A percentile compares a stretch with the other conserved stretches of the same genome.
phyloP scores from a whole-genome alignment of 2,888 invertebrate species.

The Poecilus cupreus region DNA sequence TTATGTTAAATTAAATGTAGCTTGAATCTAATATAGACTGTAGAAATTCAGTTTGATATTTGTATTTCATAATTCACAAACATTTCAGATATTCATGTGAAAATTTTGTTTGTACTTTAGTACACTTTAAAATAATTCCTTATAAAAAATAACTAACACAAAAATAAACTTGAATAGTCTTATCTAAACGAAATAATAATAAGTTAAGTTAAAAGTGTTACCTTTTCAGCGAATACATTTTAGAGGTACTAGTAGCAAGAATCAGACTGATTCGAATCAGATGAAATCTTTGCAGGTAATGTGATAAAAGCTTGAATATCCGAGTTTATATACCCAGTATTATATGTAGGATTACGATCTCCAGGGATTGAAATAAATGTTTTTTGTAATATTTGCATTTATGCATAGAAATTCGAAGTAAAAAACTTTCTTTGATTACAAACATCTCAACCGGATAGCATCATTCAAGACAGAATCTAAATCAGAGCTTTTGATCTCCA shows the following conservation, averaged over 20 bases:
- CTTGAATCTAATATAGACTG: no score
- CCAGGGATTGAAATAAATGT: slow-evolving; percentile 60
- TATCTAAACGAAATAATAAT: not conserved
- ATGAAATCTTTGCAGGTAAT: slow-evolving; percentile 52
- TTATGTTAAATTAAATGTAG: no score
- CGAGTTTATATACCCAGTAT: slow-evolving; percentile 61
- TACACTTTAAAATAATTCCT: no score
- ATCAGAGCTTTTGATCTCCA: not conserved
- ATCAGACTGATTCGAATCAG: not conserved
- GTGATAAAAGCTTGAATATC: slow-evolving; percentile 38
- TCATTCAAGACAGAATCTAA: slow-evolving; percentile 52
- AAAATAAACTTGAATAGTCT: no score
- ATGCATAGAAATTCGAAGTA: slow-evolving; percentile 62
- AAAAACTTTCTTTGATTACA: slow-evolving; percentile 62
- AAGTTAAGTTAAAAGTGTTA: not conserved
- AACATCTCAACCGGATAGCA: slow-evolving; percentile 57
- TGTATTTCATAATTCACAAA: no score
- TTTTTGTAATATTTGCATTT: slow-evolving; percentile 63
- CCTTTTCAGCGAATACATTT: slow-evolving; percentile 54
- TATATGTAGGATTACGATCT: slow-evolving; percentile 57
- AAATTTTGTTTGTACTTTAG: no score
- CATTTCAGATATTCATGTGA: no score
- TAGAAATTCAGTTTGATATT: no score
- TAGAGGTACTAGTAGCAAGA: not conserved
- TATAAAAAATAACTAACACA: no score